Evolutionary conservation across 2,113 vertebrate genomes (phyloP).

Genomic region (Erythrocercus mccallii): DNA sequence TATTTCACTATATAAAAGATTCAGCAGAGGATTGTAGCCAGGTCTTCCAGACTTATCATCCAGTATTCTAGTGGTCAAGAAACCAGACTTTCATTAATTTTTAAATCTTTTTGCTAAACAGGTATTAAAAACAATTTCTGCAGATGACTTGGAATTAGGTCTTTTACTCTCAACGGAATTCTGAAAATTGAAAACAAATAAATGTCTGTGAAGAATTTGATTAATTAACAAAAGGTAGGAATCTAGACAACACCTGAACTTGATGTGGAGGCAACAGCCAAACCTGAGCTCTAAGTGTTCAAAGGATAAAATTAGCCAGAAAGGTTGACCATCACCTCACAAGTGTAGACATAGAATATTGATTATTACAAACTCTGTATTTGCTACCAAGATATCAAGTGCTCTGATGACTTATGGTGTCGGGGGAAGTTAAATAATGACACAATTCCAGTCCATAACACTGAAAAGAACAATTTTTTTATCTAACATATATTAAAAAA

Average conservation of each 20-base stretch:
- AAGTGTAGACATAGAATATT: not conserved
- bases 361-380: not conserved
- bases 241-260: not conserved
- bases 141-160: not conserved
- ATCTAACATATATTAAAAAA: not conserved
- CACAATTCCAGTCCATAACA: not conserved
- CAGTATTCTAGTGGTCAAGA: not conserved
- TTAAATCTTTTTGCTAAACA: not conserved
- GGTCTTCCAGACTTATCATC: not conserved
- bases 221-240: not conserved
- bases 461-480: not conserved
- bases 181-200: not conserved
- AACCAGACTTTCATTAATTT: not conserved
- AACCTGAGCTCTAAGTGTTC: not conserved
- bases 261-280: not conserved
- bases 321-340: not conserved
- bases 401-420: not conserved
- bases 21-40: not conserved
- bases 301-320: not conserved
- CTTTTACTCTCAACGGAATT: not conserved
- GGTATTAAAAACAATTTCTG: not conserved
- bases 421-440: not conserved
- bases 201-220: not conserved
- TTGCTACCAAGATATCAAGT: not conserved
- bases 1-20: not conserved